These are phyloP conservation scores for Subacronicta megacephala DNA, from an alignment of 2,888 invertebrate species.

Conservation along the genomic window DNA sequence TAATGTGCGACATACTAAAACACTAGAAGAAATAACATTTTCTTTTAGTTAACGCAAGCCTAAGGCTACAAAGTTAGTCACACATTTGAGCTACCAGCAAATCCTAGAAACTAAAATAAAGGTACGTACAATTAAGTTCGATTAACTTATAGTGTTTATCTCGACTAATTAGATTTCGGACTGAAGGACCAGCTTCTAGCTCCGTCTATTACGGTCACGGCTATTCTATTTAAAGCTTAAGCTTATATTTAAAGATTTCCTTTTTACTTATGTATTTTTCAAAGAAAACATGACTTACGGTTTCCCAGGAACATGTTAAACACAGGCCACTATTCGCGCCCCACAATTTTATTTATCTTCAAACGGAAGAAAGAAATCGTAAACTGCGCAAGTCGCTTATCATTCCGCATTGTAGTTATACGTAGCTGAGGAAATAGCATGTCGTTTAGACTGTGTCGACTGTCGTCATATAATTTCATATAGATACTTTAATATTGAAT, in stretches of 20 bases:
- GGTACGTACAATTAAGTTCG: no score
- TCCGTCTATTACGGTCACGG: neutral
- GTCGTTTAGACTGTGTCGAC: neutral
- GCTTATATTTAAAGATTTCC: no score
- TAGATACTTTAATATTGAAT: no score
- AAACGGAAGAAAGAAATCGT: neutral
- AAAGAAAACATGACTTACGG: neutral
- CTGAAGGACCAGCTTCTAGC: neutral
- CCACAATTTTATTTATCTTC: no score
- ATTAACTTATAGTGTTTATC: neutral
- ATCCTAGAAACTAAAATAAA: no score
- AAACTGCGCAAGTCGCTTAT: constrained; percentile 1
- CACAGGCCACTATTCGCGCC: no score
- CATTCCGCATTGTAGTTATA: neutral
- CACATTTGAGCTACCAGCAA: no score
- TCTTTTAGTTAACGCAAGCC: no score
- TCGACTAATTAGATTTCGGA: neutral
- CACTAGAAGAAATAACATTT: no score
- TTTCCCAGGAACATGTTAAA: neutral
- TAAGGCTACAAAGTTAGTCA: no score
- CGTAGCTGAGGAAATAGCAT: neutral
- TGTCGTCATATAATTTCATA: no score
- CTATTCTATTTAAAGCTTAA: neutral
- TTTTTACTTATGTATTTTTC: neutral
- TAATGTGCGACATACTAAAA: no score